A percentile compares a stretch with the other conserved stretches of the same genome.
phyloP scores from a whole-genome alignment of 2,113 vertebrate species.

The Ascaphus truei region DNA sequence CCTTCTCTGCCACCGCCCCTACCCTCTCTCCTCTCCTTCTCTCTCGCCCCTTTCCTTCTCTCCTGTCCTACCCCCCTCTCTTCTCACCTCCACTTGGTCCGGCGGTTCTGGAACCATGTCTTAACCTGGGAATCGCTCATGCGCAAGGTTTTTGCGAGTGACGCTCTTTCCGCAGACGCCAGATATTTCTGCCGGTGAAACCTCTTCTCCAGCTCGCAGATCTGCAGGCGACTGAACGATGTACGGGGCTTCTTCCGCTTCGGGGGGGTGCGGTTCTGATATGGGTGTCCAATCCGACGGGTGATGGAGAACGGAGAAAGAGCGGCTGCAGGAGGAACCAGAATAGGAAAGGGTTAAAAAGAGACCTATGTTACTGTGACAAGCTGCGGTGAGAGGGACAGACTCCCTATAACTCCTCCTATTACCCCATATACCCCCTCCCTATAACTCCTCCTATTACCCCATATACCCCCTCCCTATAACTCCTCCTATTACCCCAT shows the following conservation, averaged over 20 bases:
- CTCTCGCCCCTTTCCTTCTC: no score
- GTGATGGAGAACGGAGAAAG: constrained; percentile 87
- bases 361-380: no score
- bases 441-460: no score
- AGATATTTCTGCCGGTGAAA: constrained; percentile 93
- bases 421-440: no score
- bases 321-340: constrained; percentile 63
- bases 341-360: no score
- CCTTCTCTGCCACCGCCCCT: background rate
- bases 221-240: constrained; percentile 91
- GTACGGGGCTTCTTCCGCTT: constrained; percentile 97
- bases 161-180: constrained; percentile 75
- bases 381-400: no score
- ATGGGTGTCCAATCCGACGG: constrained; percentile 90
- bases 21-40: no score
- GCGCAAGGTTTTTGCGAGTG: constrained; percentile 89
- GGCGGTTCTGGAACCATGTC: constrained; percentile 97
- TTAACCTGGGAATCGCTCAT: constrained; percentile 98
- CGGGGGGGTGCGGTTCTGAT: constrained; percentile 95
- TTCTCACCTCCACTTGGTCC: constrained; percentile 94
- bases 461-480: no score
- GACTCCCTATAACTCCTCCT: no score
- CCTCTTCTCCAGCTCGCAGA: constrained; percentile 96
- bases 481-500: no score
- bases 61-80: background rate